These are phyloP conservation scores for Prolemur simus DNA, from an alignment of 2,113 vertebrate species.

Conservation along the genomic window DNA sequence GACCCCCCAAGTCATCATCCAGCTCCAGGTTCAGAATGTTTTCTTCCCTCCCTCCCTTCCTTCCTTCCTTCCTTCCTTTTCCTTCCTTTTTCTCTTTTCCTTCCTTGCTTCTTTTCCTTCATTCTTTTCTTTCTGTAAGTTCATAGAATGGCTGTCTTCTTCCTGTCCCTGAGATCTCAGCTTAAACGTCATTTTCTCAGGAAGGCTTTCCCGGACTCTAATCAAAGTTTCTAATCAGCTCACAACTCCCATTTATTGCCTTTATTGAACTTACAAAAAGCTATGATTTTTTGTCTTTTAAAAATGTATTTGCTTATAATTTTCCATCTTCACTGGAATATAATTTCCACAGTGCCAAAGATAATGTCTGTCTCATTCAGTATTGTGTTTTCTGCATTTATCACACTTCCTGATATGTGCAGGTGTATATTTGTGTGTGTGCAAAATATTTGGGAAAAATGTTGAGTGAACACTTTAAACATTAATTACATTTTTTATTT, in stretches of 20 bases:
- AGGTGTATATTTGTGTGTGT: neutral
- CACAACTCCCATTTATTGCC: neutral
- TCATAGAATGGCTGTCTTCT: neutral
- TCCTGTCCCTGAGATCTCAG: neutral
- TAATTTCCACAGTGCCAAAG: neutral
- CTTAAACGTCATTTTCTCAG: neutral
- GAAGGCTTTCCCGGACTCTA: neutral
- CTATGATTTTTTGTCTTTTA: neutral
- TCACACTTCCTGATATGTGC: neutral
- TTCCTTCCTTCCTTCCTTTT: rapidly evolving
- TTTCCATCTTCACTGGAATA: neutral
- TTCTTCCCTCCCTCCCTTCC: rapidly evolving
- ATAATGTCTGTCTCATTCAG: neutral
- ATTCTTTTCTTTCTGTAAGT: neutral
- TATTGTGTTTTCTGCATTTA: neutral
- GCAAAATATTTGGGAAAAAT: neutral
- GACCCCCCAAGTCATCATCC: neutral
- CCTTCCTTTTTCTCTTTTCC: no score
- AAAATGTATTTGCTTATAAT: neutral
- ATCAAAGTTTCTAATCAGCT: neutral
- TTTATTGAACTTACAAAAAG: neutral
- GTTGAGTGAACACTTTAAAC: neutral
- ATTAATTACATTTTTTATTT: neutral
- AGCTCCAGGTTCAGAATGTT: neutral
- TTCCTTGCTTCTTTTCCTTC: neutral